phyloP scores from a whole-genome alignment of 2,797 vertebrate species.

The Sparus aurata region DNA sequence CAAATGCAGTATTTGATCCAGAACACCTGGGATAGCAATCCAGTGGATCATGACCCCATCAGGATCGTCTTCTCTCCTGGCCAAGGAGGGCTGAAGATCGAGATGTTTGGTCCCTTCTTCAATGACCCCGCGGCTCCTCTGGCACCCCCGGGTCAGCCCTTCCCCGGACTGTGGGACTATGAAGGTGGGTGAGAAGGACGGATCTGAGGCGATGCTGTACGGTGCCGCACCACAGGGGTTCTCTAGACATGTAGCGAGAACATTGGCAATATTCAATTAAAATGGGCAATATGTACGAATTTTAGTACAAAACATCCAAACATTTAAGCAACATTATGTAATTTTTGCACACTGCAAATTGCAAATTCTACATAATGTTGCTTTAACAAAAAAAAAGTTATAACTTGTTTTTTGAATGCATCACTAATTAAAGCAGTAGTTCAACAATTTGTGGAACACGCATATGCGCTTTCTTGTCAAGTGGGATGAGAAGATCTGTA shows the following conservation, averaged over 20 bases:
- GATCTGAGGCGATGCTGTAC: neutral
- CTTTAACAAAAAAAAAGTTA: too few relatives aligned
- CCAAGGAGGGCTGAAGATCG: conserved; percentile 85
- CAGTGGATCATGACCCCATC: conserved; percentile 88
- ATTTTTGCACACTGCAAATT: too few relatives aligned
- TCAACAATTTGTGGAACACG: neutral
- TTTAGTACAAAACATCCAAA: too few relatives aligned
- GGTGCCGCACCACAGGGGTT: neutral
- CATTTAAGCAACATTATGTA: too few relatives aligned
- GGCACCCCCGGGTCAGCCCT: conserved; percentile 86
- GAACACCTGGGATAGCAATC: conserved; percentile 90
- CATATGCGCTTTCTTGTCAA: neutral
- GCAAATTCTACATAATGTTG: too few relatives aligned
- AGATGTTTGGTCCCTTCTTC: conserved; percentile 91
- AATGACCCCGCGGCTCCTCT: conserved; percentile 89
- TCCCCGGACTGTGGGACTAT: conserved; percentile 92
- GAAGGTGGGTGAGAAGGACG: conserved; percentile 85
- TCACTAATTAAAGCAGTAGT: neutral
- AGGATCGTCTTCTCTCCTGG: conserved; percentile 83
- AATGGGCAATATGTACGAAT: too few relatives aligned
- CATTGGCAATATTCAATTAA: too few relatives aligned
- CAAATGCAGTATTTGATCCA: conserved; percentile 90
- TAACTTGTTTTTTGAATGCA: neutral
- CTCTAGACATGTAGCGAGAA: neutral
- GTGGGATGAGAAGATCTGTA: neutral